Percentiles rank a stretch among this genome's conserved stretches.
Evolutionary conservation across 2,113 vertebrate genomes (phyloP).

Genomic region (Lasiurus borealis): DNA sequence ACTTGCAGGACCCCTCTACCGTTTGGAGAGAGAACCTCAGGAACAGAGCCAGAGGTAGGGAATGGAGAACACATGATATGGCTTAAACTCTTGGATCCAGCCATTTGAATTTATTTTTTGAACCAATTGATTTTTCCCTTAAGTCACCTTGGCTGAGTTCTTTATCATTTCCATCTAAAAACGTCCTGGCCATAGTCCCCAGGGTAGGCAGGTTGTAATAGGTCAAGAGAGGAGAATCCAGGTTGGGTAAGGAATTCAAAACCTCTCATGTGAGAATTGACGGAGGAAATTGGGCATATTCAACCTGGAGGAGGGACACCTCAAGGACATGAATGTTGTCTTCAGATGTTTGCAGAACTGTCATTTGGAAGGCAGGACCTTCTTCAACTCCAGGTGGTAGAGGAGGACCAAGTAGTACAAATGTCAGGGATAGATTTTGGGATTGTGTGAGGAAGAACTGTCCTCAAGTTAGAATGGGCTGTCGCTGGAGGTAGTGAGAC

Average conservation of each 20-base stretch:
- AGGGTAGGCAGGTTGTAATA: background rate
- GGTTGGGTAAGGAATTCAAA: background rate
- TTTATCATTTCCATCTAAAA: background rate
- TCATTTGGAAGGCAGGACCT: background rate
- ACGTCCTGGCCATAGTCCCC: background rate
- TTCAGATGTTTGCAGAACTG: background rate
- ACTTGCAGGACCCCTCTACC: background rate
- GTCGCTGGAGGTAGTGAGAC: background rate
- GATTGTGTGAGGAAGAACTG: background rate
- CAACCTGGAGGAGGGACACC: background rate
- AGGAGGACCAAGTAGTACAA: background rate
- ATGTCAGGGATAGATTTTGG: background rate
- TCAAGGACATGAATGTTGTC: background rate
- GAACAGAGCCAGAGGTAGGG: background rate
- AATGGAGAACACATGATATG: background rate
- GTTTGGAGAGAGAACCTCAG: background rate
- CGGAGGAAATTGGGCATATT: background rate
- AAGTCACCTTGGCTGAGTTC: background rate
- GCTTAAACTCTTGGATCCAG: background rate
- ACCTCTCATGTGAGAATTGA: background rate
- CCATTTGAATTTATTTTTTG: background rate
- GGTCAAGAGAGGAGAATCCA: background rate
- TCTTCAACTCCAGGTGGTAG: background rate
- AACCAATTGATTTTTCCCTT: background rate
- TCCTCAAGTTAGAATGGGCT: background rate